Evolutionary conservation across 2,888 invertebrate genomes (phyloP).

Genomic region (Hermodice carunculata): DNA sequence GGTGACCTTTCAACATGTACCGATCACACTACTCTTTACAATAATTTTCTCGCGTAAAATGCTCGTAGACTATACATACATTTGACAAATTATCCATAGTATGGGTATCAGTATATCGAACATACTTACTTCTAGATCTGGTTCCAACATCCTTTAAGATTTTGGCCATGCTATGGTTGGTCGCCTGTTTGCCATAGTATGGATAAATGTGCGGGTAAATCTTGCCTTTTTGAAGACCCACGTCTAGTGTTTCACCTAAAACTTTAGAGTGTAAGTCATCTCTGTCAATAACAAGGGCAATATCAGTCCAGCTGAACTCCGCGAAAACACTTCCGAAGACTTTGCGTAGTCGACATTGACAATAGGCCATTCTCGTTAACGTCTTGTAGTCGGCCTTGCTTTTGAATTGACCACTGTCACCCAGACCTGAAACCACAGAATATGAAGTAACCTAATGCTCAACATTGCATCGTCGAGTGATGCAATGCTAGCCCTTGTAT

Average conservation of each 20-base stretch:
- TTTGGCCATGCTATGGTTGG: too few species aligned
- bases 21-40: too few species aligned
- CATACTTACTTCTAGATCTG: background rate
- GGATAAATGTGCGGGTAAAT: slow-evolving; percentile 41
- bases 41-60: too few species aligned
- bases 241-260: slow-evolving; percentile 45
- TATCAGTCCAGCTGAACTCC: slow-evolving; percentile 47
- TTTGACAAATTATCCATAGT: too few species aligned
- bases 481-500: too few species aligned
- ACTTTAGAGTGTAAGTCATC: slow-evolving; percentile 41
- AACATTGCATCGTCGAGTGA: too few species aligned
- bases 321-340: slow-evolving; percentile 50
- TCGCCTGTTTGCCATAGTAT: too few species aligned
- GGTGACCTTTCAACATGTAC: too few species aligned
- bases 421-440: slow-evolving; percentile 35
- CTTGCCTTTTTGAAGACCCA: slow-evolving; percentile 10
- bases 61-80: too few species aligned
- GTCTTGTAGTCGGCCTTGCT: slow-evolving; percentile 53
- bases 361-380: slow-evolving; percentile 55
- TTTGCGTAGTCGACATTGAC: slow-evolving; percentile 53
- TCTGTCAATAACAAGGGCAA: slow-evolving; percentile 50
- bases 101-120: background rate
- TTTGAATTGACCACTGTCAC: slow-evolving; percentile 43
- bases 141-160: too few species aligned
- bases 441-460: too few species aligned